Evolutionary conservation across 1,140 invertebrate species (phyloP).

Genomic region (Drosophila kanapiae): DNA sequence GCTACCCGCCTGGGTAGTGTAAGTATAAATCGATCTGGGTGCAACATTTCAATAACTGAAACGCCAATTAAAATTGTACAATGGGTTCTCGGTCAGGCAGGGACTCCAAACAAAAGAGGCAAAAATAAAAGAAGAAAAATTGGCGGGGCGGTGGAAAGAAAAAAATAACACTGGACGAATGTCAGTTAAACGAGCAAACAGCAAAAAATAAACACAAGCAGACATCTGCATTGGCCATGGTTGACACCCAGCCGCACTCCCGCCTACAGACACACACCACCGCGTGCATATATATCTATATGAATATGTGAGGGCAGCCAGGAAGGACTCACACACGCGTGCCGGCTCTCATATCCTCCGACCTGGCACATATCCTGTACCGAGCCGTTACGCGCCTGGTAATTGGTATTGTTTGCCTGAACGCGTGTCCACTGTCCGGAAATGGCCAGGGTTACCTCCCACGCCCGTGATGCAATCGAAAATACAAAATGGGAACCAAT

Average conservation of each 20-base stretch:
- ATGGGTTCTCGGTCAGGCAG: slow-evolving; percentile 64
- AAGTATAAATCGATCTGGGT: slow-evolving; percentile 47
- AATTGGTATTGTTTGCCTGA: slow-evolving; percentile 82
- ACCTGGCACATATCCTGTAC: slow-evolving; percentile 54
- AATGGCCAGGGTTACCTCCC: slow-evolving; percentile 36
- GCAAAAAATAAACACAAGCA: slow-evolving; percentile 70
- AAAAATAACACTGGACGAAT: slow-evolving; percentile 62
- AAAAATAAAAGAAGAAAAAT: slow-evolving; percentile 7
- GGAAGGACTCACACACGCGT: slow-evolving; percentile 46
- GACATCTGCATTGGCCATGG: slow-evolving; percentile 56
- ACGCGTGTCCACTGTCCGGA: slow-evolving; percentile 67
- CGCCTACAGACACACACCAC: slow-evolving; percentile 2
- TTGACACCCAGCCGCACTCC: slow-evolving; percentile 33
- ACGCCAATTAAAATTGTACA: slow-evolving; percentile 80
- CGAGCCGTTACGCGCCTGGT: slow-evolving; percentile 66
- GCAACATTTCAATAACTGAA: slow-evolving; percentile 82
- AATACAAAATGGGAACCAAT: slow-evolving; percentile 50
- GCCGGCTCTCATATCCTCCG: slow-evolving; percentile 55
- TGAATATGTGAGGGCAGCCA: slow-evolving; percentile 53
- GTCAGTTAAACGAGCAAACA: slow-evolving; percentile 79
- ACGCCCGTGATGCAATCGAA: slow-evolving; percentile 44
- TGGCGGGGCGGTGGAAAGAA: not conserved
- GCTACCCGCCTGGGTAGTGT: slow-evolving; percentile 10
- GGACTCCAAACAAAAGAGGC: slow-evolving; percentile 42
- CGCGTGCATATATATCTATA: slow-evolving; percentile 32